These are phyloP conservation scores for Mesoclemmys tuberculata DNA, from an alignment of 2,113 vertebrate species.

Conservation along the genomic window DNA sequence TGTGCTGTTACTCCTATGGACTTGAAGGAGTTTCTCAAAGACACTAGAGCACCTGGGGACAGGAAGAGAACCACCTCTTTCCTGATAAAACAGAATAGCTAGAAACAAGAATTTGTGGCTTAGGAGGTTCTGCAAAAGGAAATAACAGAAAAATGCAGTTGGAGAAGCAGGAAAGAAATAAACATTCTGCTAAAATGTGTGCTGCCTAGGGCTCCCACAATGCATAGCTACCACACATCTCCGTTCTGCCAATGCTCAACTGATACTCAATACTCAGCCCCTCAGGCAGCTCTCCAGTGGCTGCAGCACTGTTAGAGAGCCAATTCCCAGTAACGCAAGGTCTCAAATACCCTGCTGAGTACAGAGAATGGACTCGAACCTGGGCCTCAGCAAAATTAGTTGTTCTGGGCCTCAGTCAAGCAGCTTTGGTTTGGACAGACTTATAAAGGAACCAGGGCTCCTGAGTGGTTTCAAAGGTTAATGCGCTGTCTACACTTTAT, in stretches of 20 bases:
- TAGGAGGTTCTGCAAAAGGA: background rate
- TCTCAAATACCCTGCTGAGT: background rate
- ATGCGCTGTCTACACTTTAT: background rate
- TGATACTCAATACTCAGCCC: background rate
- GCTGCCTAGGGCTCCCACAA: background rate
- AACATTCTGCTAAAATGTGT: fast-evolving
- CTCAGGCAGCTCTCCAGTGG: fast-evolving
- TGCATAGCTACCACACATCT: background rate
- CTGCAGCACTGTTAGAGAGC: background rate
- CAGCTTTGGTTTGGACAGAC: background rate
- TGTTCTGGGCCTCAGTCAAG: background rate
- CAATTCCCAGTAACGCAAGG: background rate
- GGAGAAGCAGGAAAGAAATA: background rate
- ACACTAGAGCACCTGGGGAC: fast-evolving
- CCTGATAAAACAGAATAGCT: background rate
- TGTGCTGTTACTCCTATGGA: background rate
- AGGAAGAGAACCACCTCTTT: background rate
- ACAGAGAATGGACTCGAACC: fast-evolving
- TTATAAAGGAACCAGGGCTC: background rate
- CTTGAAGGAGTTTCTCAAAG: background rate
- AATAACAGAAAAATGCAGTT: background rate
- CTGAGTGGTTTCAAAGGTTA: background rate
- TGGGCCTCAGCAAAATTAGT: background rate
- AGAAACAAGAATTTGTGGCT: background rate
- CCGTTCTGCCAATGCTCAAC: background rate